Conservation (phyloP, 2,888 invertebrate species). For the Neocrepidodera transversa region DNA sequence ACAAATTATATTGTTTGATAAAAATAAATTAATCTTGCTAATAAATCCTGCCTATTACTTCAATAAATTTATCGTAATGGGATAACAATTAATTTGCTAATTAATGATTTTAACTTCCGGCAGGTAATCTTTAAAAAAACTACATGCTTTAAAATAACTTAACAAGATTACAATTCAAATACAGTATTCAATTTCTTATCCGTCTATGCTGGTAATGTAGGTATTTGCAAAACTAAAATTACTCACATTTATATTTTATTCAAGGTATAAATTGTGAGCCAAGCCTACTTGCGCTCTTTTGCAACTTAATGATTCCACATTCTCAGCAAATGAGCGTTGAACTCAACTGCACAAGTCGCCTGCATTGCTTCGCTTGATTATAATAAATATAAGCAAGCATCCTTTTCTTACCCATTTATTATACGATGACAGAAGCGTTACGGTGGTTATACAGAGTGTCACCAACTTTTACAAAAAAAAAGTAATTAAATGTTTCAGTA, state of each 20-base stretch:
- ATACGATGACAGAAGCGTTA: too few species aligned
- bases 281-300: slow-evolving; percentile 30
- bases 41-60: too few species aligned
- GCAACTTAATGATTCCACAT: slow-evolving; percentile 34
- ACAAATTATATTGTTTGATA: too few species aligned
- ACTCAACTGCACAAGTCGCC: slow-evolving; percentile 21
- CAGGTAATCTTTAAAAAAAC: too few species aligned
- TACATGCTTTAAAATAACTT: too few species aligned
- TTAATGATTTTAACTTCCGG: too few species aligned
- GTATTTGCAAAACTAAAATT: slow-evolving; percentile 1
- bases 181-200: background rate
- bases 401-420: background rate
- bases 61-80: too few species aligned
- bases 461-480: too few species aligned
- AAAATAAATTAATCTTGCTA: too few species aligned
- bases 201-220: background rate
- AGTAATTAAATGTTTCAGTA: too few species aligned
- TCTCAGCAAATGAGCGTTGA: slow-evolving; percentile 32
- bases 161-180: background rate
- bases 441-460: too few species aligned
- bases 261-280: slow-evolving; percentile 24
- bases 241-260: slow-evolving; percentile 27
- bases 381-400: background rate
- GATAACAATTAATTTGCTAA: too few species aligned
- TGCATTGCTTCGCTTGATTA: slow-evolving; percentile 1